Conservation (phyloP, 1,140 invertebrate species). For the Trachymyrmex septentrionalis region DNA sequence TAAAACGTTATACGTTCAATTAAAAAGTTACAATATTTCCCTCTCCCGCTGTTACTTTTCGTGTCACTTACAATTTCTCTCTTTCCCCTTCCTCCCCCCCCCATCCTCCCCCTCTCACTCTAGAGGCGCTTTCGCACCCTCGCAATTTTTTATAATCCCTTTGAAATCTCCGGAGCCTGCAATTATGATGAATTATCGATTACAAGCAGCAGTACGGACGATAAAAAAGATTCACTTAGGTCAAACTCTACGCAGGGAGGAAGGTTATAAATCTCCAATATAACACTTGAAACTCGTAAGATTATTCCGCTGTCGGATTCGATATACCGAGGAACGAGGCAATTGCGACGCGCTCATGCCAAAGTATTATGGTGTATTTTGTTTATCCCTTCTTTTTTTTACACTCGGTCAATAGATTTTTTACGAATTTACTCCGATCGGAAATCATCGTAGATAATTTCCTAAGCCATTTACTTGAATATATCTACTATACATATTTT, state of each 20-base stretch:
- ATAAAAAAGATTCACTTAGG: constrained; percentile 55
- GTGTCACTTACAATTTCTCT: constrained; percentile 1
- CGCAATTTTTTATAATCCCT: not conserved
- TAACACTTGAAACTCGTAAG: constrained; percentile 6
- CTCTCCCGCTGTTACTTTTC: not conserved
- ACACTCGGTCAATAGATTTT: not conserved
- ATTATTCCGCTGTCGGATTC: constrained; percentile 26
- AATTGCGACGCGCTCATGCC: not conserved
- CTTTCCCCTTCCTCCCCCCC: no score
- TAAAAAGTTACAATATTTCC: not conserved
- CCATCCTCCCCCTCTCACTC: no score
- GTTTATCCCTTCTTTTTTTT: not conserved
- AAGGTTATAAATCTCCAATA: constrained; percentile 14
- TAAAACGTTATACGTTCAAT: constrained; percentile 5
- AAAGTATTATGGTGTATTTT: constrained; percentile 17
- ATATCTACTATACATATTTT: constrained; percentile 16
- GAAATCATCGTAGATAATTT: not conserved
- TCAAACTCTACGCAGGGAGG: not conserved
- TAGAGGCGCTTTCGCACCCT: not conserved
- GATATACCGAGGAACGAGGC: constrained; percentile 10
- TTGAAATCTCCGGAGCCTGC: not conserved
- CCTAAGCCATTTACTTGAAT: constrained; percentile 37
- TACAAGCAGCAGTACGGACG: not conserved
- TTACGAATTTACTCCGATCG: not conserved
- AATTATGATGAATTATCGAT: constrained; percentile 10